Percentiles rank a stretch among this genome's conserved stretches.
These are phyloP conservation scores for Neoascia interrupta DNA, from an alignment of 2,888 invertebrate species.

Conservation along the genomic window DNA sequence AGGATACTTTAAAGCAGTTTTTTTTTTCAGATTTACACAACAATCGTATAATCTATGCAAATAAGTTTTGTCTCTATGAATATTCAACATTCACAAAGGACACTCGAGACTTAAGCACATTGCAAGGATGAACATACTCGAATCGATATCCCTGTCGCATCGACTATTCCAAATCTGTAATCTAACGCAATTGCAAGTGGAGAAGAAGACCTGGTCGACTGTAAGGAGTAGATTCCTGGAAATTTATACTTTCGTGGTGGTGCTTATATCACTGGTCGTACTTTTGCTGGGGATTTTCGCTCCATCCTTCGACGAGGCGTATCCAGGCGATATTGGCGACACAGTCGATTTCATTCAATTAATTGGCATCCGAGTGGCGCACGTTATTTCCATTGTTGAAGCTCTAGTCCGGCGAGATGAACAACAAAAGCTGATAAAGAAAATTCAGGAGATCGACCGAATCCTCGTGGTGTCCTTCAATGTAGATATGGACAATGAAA, in stretches of 20 bases:
- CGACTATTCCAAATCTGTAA: conserved; percentile 71
- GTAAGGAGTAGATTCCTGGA: conserved; percentile 71
- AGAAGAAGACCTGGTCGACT: conserved; percentile 66
- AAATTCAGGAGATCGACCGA: conserved; percentile 74
- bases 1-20: no score
- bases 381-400: conserved; percentile 74
- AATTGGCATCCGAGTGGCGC: conserved; percentile 75
- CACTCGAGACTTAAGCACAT: not conserved
- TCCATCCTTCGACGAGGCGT: conserved; percentile 39
- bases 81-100: conserved; percentile 7
- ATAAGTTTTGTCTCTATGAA: conserved; percentile 2
- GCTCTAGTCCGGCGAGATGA: conserved; percentile 71
- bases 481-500: conserved; percentile 71
- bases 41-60: no score
- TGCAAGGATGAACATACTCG: conserved; percentile 73
- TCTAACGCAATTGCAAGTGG: conserved; percentile 71
- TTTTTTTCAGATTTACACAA: conserved; percentile 7
- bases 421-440: conserved; percentile 70
- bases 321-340: conserved; percentile 71
- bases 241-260: conserved; percentile 70
- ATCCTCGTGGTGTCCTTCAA: conserved; percentile 74
- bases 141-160: conserved; percentile 70
- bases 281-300: conserved; percentile 72
- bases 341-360: conserved; percentile 77
- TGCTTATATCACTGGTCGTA: conserved; percentile 63